A percentile compares a stretch with the other conserved stretches of the same genome.
Conservation (phyloP, 2,113 vertebrate genomes). For the Lates calcarifer region DNA sequence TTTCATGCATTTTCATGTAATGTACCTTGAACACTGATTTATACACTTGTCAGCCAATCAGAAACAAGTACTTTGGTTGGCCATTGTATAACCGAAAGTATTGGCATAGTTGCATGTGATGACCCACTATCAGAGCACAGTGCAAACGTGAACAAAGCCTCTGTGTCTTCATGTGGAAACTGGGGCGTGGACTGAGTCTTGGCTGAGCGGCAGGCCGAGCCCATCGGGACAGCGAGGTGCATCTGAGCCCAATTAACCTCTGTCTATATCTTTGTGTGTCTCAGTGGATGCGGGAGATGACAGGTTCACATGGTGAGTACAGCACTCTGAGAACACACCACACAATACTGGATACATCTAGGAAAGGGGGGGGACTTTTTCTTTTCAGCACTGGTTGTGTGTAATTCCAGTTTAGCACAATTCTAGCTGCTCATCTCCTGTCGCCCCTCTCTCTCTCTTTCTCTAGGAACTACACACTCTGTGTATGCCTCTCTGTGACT, state of each 20-base stretch:
- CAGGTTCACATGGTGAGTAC: conserved; percentile 26
- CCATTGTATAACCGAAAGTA: background rate
- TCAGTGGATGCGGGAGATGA: conserved; percentile 35
- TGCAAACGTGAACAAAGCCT: conserved; percentile 18
- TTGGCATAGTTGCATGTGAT: background rate
- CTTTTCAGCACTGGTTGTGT: background rate
- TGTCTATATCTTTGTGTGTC: conserved; percentile 54
- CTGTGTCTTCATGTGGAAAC: conserved; percentile 30
- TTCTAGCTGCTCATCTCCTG: background rate
- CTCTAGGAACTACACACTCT: background rate
- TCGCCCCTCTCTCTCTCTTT: background rate
- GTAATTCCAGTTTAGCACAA: background rate
- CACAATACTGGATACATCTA: background rate
- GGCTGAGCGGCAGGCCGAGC: conserved; percentile 34
- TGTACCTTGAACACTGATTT: background rate
- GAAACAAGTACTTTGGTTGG: background rate
- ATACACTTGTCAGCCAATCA: background rate
- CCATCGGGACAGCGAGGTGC: conserved; percentile 35
- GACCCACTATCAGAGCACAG: conserved; percentile 23
- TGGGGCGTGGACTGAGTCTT: conserved; percentile 28
- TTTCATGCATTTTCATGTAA: background rate
- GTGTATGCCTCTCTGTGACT: background rate
- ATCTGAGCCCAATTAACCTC: conserved; percentile 71
- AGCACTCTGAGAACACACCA: conserved; percentile 30
- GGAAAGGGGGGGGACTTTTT: background rate